These are phyloP conservation scores for Tragelaphus eurycerus DNA, from an alignment of 2,797 vertebrate species.

Conservation along the genomic window DNA sequence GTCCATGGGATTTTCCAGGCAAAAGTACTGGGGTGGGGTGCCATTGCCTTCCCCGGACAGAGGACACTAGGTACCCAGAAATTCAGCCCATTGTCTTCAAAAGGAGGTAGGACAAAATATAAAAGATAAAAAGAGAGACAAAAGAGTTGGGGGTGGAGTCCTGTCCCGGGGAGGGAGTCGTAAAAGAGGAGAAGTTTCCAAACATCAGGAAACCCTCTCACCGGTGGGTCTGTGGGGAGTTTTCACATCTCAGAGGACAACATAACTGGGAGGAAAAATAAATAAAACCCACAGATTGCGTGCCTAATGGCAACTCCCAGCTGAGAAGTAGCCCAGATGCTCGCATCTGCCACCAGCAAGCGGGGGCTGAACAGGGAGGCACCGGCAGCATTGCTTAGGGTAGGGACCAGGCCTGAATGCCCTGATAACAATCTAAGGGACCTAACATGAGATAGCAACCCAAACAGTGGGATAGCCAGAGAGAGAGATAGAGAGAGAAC, in stretches of 20 bases:
- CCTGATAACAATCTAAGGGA: not conserved
- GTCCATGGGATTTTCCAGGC: too few species aligned
- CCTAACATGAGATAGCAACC: not conserved
- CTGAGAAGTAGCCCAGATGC: not conserved
- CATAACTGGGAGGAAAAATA: not conserved
- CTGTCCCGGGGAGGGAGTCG: rapidly evolving
- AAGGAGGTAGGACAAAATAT: not conserved
- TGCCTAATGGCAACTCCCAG: not conserved
- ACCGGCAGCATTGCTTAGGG: not conserved
- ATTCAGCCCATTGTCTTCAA: not conserved
- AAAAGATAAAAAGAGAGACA: not conserved
- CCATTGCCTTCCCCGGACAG: too few species aligned
- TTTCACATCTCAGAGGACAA: not conserved
- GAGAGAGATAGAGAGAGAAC: not conserved
- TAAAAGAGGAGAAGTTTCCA: not conserved
- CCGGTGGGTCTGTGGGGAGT: not conserved
- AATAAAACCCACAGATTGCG: not conserved
- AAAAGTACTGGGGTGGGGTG: too few species aligned
- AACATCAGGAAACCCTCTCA: not conserved
- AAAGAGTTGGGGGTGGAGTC: not conserved
- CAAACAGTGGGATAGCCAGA: not conserved
- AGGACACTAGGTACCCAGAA: not conserved
- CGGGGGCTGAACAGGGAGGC: not conserved
- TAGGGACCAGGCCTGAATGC: not conserved
- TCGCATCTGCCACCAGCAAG: not conserved